phyloP scores from a whole-genome alignment of 2,113 vertebrate species.

The Parus major region DNA sequence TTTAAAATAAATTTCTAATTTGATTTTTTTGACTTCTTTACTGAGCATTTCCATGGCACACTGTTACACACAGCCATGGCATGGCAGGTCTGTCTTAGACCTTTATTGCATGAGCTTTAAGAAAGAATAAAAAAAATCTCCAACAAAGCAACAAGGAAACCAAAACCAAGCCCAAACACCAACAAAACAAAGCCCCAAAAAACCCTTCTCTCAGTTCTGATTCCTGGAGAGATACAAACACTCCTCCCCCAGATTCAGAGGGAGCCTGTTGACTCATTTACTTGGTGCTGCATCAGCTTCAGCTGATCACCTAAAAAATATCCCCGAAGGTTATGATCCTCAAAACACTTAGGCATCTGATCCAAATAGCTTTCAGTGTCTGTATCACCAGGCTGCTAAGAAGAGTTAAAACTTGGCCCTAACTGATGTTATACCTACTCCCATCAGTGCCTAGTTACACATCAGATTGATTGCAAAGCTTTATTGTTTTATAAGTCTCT shows the following conservation, averaged over 20 bases:
- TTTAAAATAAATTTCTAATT: neutral
- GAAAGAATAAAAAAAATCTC: neutral
- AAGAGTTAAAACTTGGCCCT: constrained; percentile 2
- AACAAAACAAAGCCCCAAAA: neutral
- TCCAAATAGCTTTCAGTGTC: neutral
- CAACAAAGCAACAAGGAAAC: too few species aligned
- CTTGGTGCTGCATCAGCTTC: neutral
- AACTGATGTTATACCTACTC: neutral
- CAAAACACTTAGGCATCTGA: neutral
- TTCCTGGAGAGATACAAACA: neutral
- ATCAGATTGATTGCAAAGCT: constrained; percentile 66
- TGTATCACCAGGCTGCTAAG: neutral
- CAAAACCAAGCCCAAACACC: neutral
- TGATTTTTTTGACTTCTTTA: neutral
- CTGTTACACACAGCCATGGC: neutral
- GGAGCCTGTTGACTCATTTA: neutral
- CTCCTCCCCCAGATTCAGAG: neutral
- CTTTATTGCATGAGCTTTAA: neutral
- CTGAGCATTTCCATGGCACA: neutral
- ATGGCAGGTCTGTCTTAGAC: neutral
- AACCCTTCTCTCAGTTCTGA: neutral
- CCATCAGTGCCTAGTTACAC: constrained; percentile 51
- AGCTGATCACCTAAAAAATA: neutral
- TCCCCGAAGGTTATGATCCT: neutral
- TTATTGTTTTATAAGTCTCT: constrained; percentile 68